A percentile compares a stretch with the other conserved stretches of the same genome.
phyloP scores from a whole-genome alignment of 2,113 vertebrate species.

The Elaphurus davidianus region DNA sequence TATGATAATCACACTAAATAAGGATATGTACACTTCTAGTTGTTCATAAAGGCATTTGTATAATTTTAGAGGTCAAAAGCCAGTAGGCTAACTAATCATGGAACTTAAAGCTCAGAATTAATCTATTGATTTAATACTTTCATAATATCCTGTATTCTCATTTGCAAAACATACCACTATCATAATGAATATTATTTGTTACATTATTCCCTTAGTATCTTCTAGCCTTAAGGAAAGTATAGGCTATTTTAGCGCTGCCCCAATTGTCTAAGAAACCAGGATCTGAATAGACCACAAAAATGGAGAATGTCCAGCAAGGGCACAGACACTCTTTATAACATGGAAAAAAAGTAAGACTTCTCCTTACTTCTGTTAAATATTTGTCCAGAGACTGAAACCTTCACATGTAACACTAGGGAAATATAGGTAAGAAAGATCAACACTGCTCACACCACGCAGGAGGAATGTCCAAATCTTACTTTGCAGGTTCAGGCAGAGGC shows the following conservation, averaged over 20 bases:
- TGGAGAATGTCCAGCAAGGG: not conserved
- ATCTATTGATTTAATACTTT: not conserved
- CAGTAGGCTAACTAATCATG: not conserved
- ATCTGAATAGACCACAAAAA: not conserved
- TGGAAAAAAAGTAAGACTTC: not conserved
- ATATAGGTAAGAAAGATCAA: not conserved
- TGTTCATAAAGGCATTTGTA: not conserved
- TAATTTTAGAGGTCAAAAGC: not conserved
- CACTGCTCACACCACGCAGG: accelerated
- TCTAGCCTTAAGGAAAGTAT: not conserved
- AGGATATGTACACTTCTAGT: not conserved
- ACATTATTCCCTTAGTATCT: not conserved
- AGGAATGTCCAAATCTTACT: not conserved
- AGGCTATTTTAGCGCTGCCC: not conserved
- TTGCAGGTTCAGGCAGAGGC: not conserved
- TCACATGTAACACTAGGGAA: not conserved
- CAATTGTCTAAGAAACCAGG: not conserved
- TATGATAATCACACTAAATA: not conserved
- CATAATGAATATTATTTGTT: not conserved
- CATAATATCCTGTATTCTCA: not conserved
- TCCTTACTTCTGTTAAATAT: not conserved
- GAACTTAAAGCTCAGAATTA: not conserved
- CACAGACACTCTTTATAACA: not conserved
- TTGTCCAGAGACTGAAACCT: not conserved
- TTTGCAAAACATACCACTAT: not conserved